A percentile compares a stretch with the other conserved stretches of the same genome.
These are phyloP conservation scores for Myotis daubentonii DNA, from an alignment of 2,797 vertebrate species.

Conservation along the genomic window DNA sequence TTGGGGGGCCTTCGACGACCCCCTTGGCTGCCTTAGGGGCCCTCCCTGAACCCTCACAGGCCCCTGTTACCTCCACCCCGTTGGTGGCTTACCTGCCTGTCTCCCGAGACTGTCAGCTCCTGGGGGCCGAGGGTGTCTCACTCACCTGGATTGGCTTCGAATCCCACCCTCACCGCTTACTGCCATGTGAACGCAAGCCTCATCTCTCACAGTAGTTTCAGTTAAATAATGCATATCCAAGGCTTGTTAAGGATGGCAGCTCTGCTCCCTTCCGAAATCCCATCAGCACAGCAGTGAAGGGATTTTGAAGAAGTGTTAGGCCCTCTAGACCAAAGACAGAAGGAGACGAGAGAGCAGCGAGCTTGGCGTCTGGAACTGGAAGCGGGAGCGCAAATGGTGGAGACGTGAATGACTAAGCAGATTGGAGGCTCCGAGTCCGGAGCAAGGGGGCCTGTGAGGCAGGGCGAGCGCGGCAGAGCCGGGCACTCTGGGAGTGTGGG, in stretches of 20 bases:
- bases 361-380: not conserved
- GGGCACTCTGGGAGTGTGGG: not conserved
- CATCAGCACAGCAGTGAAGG: not conserved
- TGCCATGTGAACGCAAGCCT: not conserved
- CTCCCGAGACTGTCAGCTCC: not conserved
- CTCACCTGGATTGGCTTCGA: not conserved
- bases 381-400: not conserved
- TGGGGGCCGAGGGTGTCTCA: not conserved
- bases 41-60: not conserved
- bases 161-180: not conserved
- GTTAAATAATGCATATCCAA: not conserved
- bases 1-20: not conserved
- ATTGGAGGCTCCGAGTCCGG: not conserved
- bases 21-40: rapidly evolving
- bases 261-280: not conserved
- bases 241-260: not conserved
- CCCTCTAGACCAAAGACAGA: not conserved
- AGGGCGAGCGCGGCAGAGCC: not conserved
- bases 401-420: not conserved
- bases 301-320: not conserved
- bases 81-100: not conserved
- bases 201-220: not conserved
- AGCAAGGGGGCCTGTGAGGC: not conserved
- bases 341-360: not conserved
- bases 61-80: not conserved